A percentile compares a stretch with the other conserved stretches of the same genome.
Evolutionary conservation across 2,888 invertebrate genomes (phyloP).

Genomic region (Papilio elwesi): DNA sequence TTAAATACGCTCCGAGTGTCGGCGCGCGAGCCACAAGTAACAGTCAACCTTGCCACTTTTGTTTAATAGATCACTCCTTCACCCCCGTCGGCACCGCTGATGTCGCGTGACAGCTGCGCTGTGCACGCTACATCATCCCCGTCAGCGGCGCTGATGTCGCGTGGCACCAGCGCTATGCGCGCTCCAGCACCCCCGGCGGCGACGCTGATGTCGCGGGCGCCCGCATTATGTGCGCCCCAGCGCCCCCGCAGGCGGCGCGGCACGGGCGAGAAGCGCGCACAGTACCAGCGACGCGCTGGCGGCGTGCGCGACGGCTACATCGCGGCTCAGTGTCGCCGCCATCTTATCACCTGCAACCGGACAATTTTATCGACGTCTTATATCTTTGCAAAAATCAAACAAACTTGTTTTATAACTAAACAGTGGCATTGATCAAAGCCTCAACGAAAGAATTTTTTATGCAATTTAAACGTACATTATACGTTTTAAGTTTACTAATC

Average conservation of each 20-base stretch:
- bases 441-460: neutral
- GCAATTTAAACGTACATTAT: too few relatives aligned
- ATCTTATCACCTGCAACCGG: conserved; percentile 91
- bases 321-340: conserved; percentile 94
- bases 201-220: neutral
- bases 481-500: too few relatives aligned
- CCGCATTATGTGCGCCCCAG: neutral
- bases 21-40: too few relatives aligned
- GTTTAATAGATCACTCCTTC: too few relatives aligned
- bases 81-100: too few relatives aligned
- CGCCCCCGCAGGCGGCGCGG: conserved; percentile 38
- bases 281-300: conserved; percentile 64
- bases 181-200: neutral
- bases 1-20: too few relatives aligned
- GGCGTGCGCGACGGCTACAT: conserved; percentile 68
- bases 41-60: too few relatives aligned
- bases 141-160: too few relatives aligned
- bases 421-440: too few relatives aligned
- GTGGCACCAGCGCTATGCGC: too few relatives aligned
- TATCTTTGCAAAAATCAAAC: neutral
- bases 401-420: neutral
- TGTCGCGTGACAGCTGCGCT: too few relatives aligned
- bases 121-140: too few relatives aligned
- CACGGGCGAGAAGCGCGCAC: conserved; percentile 37
- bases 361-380: conserved; percentile 38